A percentile compares a stretch with the other conserved stretches of the same genome.
Evolutionary conservation across 2,888 invertebrate species (phyloP).

Genomic region (Lycia hirtaria): DNA sequence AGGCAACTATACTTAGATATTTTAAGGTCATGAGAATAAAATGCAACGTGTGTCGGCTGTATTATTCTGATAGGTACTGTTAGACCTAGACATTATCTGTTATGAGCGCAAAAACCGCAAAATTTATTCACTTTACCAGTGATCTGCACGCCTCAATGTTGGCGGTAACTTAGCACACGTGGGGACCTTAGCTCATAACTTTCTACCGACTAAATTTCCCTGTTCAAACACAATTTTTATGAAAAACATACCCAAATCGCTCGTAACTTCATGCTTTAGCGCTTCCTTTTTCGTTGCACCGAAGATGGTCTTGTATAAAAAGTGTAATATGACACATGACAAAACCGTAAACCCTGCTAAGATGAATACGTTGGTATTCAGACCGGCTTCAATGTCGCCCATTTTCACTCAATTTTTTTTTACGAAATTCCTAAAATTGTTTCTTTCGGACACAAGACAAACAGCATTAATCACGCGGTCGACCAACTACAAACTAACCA

Average conservation of each 20-base stretch:
- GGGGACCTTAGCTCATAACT: slow-evolving; percentile 7
- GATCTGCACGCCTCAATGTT: slow-evolving; percentile 12
- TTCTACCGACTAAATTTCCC: slow-evolving; percentile 1
- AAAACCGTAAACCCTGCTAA: slow-evolving; percentile 63
- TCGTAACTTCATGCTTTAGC: slow-evolving; percentile 67
- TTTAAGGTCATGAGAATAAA: slow-evolving; percentile 35
- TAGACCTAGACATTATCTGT: slow-evolving; percentile 45
- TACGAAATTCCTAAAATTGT: slow-evolving; percentile 48
- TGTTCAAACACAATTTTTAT: slow-evolving; percentile 8
- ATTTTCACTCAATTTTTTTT: slow-evolving; percentile 77
- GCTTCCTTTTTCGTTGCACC: slow-evolving; percentile 70
- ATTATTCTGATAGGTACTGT: slow-evolving; percentile 58
- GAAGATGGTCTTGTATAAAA: slow-evolving; percentile 70
- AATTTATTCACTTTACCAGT: background rate
- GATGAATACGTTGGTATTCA: slow-evolving; percentile 61
- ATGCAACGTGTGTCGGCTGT: slow-evolving; percentile 58
- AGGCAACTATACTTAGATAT: slow-evolving; percentile 19
- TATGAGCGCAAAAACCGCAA: slow-evolving; percentile 48
- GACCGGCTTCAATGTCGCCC: slow-evolving; percentile 72
- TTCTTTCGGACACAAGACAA: slow-evolving; percentile 51
- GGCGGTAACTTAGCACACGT: slow-evolving; percentile 35
- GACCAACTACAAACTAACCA: slow-evolving; percentile 56
- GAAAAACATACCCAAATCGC: slow-evolving; percentile 65
- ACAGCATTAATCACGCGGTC: slow-evolving; percentile 72
- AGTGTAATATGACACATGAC: slow-evolving; percentile 69